Evolutionary conservation across 2,797 vertebrate genomes (phyloP).

Genomic region (Paratrypauchen microcephalus): DNA sequence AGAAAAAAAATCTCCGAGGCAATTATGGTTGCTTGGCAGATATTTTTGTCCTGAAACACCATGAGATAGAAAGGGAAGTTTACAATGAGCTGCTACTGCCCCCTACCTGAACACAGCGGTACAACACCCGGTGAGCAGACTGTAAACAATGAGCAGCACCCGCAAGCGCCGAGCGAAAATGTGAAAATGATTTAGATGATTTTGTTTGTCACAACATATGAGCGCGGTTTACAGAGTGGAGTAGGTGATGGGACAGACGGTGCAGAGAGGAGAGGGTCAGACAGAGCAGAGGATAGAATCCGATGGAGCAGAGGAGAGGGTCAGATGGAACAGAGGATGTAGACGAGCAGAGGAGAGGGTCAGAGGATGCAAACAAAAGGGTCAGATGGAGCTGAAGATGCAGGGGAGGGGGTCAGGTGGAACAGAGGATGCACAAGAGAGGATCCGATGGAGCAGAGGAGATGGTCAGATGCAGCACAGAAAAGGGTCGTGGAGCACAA

Average conservation of each 20-base stretch:
- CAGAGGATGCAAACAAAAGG: neutral
- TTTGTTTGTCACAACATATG: neutral
- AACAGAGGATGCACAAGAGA: neutral
- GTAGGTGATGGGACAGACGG: neutral
- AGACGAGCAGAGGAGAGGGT: too few species aligned
- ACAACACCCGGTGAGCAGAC: neutral
- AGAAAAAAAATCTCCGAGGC: neutral
- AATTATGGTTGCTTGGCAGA: neutral
- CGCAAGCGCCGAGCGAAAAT: neutral
- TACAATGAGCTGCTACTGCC: neutral
- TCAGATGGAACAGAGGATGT: too few species aligned
- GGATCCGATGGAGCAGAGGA: neutral
- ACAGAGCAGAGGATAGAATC: too few species aligned
- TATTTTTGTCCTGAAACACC: neutral
- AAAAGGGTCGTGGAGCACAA: too few species aligned
- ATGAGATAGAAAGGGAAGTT: neutral
- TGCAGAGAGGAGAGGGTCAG: neutral
- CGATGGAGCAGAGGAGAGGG: too few species aligned
- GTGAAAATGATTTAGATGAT: neutral
- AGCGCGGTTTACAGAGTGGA: neutral
- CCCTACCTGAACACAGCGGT: neutral
- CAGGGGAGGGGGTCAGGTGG: too few species aligned
- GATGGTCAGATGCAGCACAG: neutral
- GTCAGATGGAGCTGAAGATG: too few species aligned
- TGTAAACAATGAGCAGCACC: neutral